Conservation (phyloP, 2,113 vertebrate species). For the Rhipidura dahli region DNA sequence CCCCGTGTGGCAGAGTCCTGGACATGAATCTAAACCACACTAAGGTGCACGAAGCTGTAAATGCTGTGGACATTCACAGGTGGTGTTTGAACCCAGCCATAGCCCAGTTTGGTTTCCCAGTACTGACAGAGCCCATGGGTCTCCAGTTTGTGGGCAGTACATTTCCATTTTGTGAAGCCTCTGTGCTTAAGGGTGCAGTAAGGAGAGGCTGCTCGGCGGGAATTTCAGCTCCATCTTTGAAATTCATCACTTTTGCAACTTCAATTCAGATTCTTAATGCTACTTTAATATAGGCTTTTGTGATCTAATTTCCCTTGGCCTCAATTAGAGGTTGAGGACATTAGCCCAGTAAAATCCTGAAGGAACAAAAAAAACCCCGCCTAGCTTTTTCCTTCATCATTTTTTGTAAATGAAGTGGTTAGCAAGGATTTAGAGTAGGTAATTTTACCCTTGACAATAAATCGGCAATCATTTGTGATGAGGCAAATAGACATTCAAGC, state of each 20-base stretch:
- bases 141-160: background rate
- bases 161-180: background rate
- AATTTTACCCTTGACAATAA: constrained; percentile 66
- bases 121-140: accelerated
- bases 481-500: constrained; percentile 56
- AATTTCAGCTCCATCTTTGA: background rate
- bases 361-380: background rate
- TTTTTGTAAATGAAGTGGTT: constrained; percentile 59
- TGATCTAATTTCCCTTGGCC: background rate
- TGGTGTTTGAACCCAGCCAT: background rate
- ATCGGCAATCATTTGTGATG: constrained; percentile 44
- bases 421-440: constrained; percentile 43
- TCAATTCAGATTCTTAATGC: background rate
- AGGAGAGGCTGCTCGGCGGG: background rate
- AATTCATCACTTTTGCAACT: background rate
- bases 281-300: background rate
- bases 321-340: constrained; percentile 10
- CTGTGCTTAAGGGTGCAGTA: background rate
- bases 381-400: background rate
- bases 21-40: background rate
- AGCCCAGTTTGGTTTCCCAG: background rate
- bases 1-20: accelerated
- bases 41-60: accelerated
- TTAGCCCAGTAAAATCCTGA: background rate
- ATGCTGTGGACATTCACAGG: background rate